A percentile compares a stretch with the other conserved stretches of the same genome.
These are phyloP conservation scores for Tragelaphus eurycerus DNA, from an alignment of 2,797 vertebrate species.

Conservation along the genomic window DNA sequence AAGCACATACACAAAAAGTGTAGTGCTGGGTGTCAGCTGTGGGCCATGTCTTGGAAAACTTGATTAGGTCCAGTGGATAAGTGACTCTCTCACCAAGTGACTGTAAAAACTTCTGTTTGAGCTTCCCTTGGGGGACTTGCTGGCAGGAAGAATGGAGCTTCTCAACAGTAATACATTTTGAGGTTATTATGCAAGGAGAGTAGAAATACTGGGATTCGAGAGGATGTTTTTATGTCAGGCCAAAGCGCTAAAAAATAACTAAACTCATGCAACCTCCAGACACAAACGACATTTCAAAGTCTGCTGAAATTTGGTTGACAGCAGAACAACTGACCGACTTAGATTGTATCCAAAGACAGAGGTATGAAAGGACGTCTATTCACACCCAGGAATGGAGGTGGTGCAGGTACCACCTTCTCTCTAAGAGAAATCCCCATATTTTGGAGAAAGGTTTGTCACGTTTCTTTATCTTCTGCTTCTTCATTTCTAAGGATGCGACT, in stretches of 20 bases:
- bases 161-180: slow-evolving; percentile 79
- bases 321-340: slow-evolving; percentile 23
- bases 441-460: not conserved
- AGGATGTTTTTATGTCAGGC: slow-evolving; percentile 75
- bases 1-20: not conserved
- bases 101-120: slow-evolving; percentile 74
- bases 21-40: slow-evolving; percentile 33
- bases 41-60: slow-evolving; percentile 59
- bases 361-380: not conserved
- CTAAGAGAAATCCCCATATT: not conserved
- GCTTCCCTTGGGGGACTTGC: slow-evolving; percentile 76
- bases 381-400: not conserved
- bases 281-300: slow-evolving; percentile 42
- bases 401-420: not conserved
- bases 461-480: not conserved
- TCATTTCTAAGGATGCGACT: slow-evolving; percentile 36
- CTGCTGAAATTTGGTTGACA: slow-evolving; percentile 34
- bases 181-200: slow-evolving; percentile 81
- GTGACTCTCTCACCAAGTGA: slow-evolving; percentile 76
- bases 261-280: slow-evolving; percentile 55
- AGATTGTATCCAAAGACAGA: slow-evolving; percentile 23
- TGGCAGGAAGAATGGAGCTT: slow-evolving; percentile 75
- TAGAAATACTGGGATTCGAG: slow-evolving; percentile 78
- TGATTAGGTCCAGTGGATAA: slow-evolving; percentile 76
- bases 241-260: slow-evolving; percentile 65